These are phyloP conservation scores for Corythoichthys intestinalis DNA, from an alignment of 2,113 vertebrate genomes.

Conservation along the genomic window DNA sequence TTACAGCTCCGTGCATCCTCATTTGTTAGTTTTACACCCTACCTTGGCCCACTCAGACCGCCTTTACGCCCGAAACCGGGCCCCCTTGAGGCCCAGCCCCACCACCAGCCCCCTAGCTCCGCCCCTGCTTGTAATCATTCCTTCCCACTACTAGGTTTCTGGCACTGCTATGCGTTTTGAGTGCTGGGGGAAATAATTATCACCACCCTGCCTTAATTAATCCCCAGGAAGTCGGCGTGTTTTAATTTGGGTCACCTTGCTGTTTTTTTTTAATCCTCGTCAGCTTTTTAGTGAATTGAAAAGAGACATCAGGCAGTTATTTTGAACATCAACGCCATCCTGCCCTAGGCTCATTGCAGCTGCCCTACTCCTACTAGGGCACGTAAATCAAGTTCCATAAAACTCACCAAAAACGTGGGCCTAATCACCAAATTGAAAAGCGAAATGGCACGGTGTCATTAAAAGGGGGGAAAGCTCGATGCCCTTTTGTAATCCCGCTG, in stretches of 20 bases:
- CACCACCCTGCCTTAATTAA: not conserved
- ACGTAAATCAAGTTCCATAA: conserved; percentile 61
- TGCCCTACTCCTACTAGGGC: conserved; percentile 19
- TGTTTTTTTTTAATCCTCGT: not conserved
- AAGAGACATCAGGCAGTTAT: not conserved
- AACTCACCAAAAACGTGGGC: conserved; percentile 42
- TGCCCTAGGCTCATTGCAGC: conserved; percentile 21
- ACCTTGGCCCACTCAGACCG: too few species aligned
- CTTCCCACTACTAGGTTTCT: not conserved
- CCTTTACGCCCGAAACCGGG: too few species aligned
- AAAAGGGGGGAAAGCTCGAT: conserved; percentile 36
- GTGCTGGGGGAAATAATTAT: not conserved
- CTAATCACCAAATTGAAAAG: conserved; percentile 66
- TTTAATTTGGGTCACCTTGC: conserved; percentile 44
- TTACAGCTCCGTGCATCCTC: too few species aligned
- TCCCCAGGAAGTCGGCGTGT: not conserved
- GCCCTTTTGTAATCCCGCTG: conserved; percentile 47
- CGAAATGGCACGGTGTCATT: conserved; percentile 49
- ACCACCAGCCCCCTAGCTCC: too few species aligned
- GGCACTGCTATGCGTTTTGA: not conserved
- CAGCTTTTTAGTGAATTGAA: conserved; percentile 36
- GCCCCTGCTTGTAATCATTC: not conserved
- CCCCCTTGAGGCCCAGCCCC: too few species aligned
- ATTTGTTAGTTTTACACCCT: too few species aligned
- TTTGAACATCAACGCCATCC: conserved; percentile 26